Evolutionary conservation across 37 sponge, comb jelly and placozoan species (phyloP).

Genomic region (Haliclona indistincta): DNA sequence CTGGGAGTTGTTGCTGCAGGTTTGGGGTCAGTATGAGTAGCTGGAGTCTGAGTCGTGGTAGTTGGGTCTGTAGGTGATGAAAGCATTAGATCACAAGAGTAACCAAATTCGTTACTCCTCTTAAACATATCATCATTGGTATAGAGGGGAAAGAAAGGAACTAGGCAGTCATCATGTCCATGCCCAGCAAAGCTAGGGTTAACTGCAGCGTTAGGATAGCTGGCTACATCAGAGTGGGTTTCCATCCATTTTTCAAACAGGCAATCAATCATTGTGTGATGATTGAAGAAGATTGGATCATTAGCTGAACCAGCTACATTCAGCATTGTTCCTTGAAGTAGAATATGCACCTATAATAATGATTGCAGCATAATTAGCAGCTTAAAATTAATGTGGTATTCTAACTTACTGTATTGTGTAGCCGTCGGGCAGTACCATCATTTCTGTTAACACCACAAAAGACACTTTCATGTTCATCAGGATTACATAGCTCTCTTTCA

Average conservation of each 20-base stretch:
- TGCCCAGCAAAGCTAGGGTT: not conserved
- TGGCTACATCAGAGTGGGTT: not conserved
- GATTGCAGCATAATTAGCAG: too few species aligned
- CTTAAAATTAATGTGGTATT: not conserved
- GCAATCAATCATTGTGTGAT: slow-evolving; percentile 6
- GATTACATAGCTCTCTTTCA: not conserved
- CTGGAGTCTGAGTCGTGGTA: too few species aligned
- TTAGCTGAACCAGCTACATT: not conserved
- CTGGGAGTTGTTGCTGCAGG: too few species aligned
- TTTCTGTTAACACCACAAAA: not conserved
- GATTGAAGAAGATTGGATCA: slow-evolving; percentile 6
- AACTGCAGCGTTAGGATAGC: not conserved
- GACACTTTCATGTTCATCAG: not conserved
- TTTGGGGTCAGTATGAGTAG: too few species aligned
- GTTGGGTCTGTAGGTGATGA: too few species aligned
- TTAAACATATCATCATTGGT: not conserved
- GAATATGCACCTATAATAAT: too few species aligned
- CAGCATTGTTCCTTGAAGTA: not conserved
- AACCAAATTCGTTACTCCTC: not conserved
- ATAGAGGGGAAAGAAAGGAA: not conserved
- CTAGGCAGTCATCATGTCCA: not conserved
- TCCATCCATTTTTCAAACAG: not conserved
- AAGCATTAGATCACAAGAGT: not conserved
- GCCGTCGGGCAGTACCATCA: not conserved
- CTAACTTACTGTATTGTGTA: not conserved